phyloP scores from a whole-genome alignment of 2,888 invertebrate genomes.

The Eristalis pertinax region DNA sequence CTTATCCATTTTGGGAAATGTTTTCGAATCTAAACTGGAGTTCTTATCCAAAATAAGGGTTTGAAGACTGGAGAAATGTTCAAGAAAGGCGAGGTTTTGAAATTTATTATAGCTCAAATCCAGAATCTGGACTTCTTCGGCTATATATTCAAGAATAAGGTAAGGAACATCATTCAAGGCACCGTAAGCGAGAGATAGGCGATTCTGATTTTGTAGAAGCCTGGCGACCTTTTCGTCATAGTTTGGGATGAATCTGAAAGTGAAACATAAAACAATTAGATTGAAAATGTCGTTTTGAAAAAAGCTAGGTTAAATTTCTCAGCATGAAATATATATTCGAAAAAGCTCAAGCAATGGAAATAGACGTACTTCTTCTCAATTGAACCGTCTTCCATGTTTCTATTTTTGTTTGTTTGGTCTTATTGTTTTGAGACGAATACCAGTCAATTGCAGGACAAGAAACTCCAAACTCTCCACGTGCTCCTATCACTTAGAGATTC shows the following conservation, averaged over 20 bases:
- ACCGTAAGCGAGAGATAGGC: constrained; percentile 85
- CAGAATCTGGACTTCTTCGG: constrained; percentile 83
- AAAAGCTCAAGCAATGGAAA: not conserved
- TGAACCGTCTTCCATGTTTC: constrained; percentile 26
- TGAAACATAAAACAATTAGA: not conserved
- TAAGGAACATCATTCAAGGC: constrained; percentile 84
- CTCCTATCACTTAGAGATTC: constrained; percentile 30
- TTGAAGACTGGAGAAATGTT: constrained; percentile 86
- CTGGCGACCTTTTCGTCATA: constrained; percentile 39
- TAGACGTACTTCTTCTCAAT: constrained; percentile 35
- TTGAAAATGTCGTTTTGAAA: not conserved
- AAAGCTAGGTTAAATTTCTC: not conserved
- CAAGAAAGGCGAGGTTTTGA: constrained; percentile 87
- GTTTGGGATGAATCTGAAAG: constrained; percentile 32
- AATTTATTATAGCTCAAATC: constrained; percentile 88
- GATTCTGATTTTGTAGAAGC: constrained; percentile 49
- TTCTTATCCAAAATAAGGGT: constrained; percentile 91
- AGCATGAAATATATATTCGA: not conserved
- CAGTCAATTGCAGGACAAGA: constrained; percentile 15
- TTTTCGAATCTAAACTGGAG: constrained; percentile 85
- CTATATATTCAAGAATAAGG: constrained; percentile 84
- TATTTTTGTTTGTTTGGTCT: not conserved
- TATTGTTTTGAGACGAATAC: not conserved
- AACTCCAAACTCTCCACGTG: constrained; percentile 33
- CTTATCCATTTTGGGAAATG: constrained; percentile 86